These are phyloP conservation scores for Fragum whitleyi DNA, from an alignment of 2,888 invertebrate species.

Conservation along the genomic window DNA sequence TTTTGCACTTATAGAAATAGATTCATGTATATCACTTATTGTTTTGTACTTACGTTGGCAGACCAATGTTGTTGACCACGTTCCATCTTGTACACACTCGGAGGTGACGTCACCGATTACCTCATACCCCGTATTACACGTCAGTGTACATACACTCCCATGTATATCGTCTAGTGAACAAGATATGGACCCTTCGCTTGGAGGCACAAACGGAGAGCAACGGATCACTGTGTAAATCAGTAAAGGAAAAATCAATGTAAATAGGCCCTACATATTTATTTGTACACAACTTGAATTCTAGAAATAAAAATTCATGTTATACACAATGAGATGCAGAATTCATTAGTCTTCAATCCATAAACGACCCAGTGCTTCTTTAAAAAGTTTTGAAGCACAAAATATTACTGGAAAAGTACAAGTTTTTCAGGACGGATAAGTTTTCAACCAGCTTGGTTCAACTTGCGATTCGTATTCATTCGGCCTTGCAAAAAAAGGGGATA, in stretches of 20 bases:
- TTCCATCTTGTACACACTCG: neutral
- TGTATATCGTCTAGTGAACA: neutral
- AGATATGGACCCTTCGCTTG: neutral
- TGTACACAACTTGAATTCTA: too few relatives aligned
- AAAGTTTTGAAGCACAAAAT: too few relatives aligned
- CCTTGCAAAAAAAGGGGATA: too few relatives aligned
- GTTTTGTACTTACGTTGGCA: constrained; percentile 4
- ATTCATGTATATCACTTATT: too few relatives aligned
- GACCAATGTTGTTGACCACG: neutral
- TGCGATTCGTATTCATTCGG: too few relatives aligned
- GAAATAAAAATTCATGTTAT: too few relatives aligned
- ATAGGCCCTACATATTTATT: too few relatives aligned
- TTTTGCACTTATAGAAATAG: too few relatives aligned
- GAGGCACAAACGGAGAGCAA: neutral
- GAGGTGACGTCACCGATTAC: neutral
- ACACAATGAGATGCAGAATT: neutral
- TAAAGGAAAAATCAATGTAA: neutral
- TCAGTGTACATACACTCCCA: constrained; percentile 18
- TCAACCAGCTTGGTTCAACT: too few relatives aligned
- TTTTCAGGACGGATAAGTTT: too few relatives aligned
- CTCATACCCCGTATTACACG: constrained; percentile 5
- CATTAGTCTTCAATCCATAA: neutral
- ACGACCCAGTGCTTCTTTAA: too few relatives aligned
- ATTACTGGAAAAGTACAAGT: too few relatives aligned
- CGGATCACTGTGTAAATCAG: neutral